Conservation (phyloP, 2,113 vertebrate genomes). For the Colossoma macropomum region DNA sequence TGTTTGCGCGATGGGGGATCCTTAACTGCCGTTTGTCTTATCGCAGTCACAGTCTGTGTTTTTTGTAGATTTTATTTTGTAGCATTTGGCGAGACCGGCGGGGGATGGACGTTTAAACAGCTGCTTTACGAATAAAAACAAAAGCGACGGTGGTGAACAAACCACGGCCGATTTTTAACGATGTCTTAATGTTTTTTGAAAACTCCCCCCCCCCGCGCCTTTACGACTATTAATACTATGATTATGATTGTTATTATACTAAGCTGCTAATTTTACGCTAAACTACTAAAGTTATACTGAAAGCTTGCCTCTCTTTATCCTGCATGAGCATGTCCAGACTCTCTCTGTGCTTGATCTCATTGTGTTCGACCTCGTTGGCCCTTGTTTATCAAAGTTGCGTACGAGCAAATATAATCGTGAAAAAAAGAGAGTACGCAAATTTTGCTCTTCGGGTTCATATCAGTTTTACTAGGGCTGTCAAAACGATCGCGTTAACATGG, state of each 20-base stretch:
- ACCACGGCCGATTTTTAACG: not conserved
- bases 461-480: too few relatives aligned
- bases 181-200: not conserved
- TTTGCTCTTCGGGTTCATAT: too few relatives aligned
- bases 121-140: not conserved
- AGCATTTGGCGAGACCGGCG: not conserved
- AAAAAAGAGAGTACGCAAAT: too few relatives aligned
- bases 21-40: too few relatives aligned
- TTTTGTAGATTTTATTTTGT: not conserved
- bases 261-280: not conserved
- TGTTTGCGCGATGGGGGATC: not conserved
- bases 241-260: too few relatives aligned
- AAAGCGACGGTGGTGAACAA: not conserved
- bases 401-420: too few relatives aligned
- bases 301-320: not conserved
- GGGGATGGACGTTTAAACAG: not conserved
- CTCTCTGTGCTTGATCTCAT: not conserved
- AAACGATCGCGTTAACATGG: too few relatives aligned
- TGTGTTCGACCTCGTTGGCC: not conserved
- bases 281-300: not conserved
- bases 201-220: slow-evolving; percentile 27
- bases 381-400: not conserved
- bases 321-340: slow-evolving; percentile 4
- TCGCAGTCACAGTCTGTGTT: not conserved
- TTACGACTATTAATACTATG: slow-evolving; percentile 2